A percentile compares a stretch with the other conserved stretches of the same genome.
Conservation (phyloP, 2,888 invertebrate genomes). For the Andrena haemorrhoa region DNA sequence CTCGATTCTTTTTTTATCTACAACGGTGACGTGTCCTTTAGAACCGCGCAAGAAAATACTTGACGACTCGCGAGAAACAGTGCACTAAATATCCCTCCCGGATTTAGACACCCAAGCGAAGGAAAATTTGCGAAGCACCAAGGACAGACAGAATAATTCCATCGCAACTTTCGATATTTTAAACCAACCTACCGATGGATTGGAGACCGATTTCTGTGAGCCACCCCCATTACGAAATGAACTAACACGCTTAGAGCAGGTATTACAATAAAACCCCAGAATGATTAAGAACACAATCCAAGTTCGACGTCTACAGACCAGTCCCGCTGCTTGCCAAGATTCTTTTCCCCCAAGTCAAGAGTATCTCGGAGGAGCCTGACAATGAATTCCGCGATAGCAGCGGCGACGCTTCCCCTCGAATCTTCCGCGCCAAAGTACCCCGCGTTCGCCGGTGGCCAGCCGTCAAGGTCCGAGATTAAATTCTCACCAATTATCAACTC, state of each 20-base stretch:
- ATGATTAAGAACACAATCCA: too few species aligned
- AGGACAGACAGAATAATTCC: too few species aligned
- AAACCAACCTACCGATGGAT: background rate
- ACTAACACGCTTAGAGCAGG: too few species aligned
- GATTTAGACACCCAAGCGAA: background rate
- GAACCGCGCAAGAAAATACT: conserved; percentile 27
- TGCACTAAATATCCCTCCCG: background rate
- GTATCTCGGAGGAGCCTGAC: background rate
- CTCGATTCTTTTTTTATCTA: conserved; percentile 18
- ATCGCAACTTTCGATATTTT: too few species aligned
- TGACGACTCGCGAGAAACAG: background rate
- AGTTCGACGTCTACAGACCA: background rate
- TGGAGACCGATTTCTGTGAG: background rate
- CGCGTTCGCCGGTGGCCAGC: background rate
- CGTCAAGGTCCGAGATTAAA: conserved; percentile 43
- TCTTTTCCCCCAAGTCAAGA: background rate
- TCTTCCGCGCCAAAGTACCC: conserved; percentile 6
- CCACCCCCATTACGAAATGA: too few species aligned
- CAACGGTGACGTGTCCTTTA: conserved; percentile 28
- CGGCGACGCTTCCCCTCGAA: conserved; percentile 1
- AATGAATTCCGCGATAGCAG: background rate
- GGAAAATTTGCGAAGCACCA: too few species aligned
- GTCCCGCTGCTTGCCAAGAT: background rate
- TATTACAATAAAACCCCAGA: too few species aligned
- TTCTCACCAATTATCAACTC: conserved; percentile 58